These are phyloP conservation scores for Passerina amoena DNA, from an alignment of 2,113 vertebrate species.

Conservation along the genomic window DNA sequence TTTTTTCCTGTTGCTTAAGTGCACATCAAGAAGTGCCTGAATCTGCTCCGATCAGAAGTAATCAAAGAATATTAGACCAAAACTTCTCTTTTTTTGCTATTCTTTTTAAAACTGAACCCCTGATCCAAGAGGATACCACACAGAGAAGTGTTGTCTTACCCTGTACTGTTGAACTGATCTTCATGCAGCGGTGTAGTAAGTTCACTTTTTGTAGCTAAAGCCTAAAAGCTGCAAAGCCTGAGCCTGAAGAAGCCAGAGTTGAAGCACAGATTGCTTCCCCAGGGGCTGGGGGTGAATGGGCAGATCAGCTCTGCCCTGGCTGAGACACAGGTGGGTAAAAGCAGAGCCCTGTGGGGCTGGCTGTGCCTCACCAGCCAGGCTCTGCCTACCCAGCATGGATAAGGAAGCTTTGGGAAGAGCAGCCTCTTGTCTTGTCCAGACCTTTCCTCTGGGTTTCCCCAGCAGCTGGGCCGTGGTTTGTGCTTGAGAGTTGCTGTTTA, in stretches of 20 bases:
- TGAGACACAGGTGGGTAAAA: neutral
- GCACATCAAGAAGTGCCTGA: neutral
- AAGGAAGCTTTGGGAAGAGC: neutral
- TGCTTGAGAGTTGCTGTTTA: neutral
- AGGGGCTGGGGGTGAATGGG: neutral
- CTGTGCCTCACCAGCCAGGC: neutral
- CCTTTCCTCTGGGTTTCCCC: neutral
- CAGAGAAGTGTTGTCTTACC: neutral
- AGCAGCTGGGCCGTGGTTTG: neutral
- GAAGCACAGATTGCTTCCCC: neutral
- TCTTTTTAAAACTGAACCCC: neutral
- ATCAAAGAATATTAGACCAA: neutral
- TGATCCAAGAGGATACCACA: neutral
- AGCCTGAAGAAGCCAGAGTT: neutral
- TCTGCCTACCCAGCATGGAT: neutral
- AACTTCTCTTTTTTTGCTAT: neutral
- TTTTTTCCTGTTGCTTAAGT: neutral
- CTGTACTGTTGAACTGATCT: neutral
- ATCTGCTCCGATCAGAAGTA: neutral
- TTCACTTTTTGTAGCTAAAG: neutral
- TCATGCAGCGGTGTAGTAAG: neutral
- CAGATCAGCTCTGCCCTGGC: neutral
- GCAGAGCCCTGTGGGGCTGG: neutral
- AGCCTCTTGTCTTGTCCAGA: neutral
- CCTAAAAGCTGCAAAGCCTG: neutral